Evolutionary conservation across 2,113 vertebrate genomes (phyloP), one percentile per base, ranked within the genome.

Genomic region (Malurus melanocephalus): DNA sequence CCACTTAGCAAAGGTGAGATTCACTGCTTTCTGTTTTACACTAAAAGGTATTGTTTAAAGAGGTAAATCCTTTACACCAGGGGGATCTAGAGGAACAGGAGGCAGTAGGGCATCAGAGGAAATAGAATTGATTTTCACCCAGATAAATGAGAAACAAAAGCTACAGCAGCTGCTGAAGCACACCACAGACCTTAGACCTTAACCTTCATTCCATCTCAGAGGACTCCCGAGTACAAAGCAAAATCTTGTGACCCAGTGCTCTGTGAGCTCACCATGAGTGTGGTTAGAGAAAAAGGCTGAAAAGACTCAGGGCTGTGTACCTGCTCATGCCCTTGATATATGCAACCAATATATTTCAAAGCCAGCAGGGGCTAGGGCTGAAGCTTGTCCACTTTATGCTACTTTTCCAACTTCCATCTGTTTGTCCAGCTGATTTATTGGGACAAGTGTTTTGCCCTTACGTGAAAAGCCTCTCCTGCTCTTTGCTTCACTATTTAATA

Each of bases 261-360:
- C 38, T 20, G 11, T 61, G n/a, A 59, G 48, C 28, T 62, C 40
- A 86, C 7, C 32, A 53, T 5, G 33, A 78, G 14, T 0, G 0
- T 2, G 2, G 23, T 32, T 35, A 43, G 68, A 56, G n/a, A 66
- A 80, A 80, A 65, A 49, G 27, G 60, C 43, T 88, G 56, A 46
- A 73, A 82, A 85, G 3, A 49, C 26, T 46, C 16, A 55, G 24
- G 9, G 22, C 28, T 68, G n/a, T 49, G 33, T n/a, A 71, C 13
- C 10, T 4, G 2, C 42, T 49, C 1, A 0, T 22, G 40, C 8
- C 40, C 0, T 0, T n/a, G 30, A 24, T 14, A 64, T 0, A 27
- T 6, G 15, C 27, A 67, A 55, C 27, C 35, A 87, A 28, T 8
- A 10, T 3, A 22, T 49, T 78, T 56, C 23, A 40, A 51, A 80